A percentile compares a stretch with the other conserved stretches of the same genome.
Evolutionary conservation across 2,797 vertebrate genomes (phyloP).

Genomic region (Xenentodon cancila): DNA sequence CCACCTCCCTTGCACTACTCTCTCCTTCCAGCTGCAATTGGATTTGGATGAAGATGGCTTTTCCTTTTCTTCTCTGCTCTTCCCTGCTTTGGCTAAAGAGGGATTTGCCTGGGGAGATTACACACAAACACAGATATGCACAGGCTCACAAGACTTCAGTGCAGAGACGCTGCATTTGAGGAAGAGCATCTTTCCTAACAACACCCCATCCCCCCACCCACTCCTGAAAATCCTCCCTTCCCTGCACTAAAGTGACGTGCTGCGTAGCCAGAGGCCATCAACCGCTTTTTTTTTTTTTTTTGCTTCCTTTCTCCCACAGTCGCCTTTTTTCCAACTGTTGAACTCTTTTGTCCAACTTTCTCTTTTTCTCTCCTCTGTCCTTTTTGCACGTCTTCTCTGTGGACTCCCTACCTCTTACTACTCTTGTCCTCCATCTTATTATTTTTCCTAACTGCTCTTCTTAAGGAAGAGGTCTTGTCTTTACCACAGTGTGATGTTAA

Average conservation of each 20-base stretch:
- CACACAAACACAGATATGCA: slow-evolving; percentile 49
- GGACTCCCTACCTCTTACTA: slow-evolving; percentile 11
- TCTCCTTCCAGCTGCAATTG: slow-evolving; percentile 82
- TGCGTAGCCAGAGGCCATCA: slow-evolving; percentile 74
- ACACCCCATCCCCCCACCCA: slow-evolving; percentile 29
- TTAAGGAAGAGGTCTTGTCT: slow-evolving; percentile 44
- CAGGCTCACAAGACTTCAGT: slow-evolving; percentile 50
- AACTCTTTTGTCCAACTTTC: slow-evolving; percentile 33
- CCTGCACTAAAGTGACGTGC: slow-evolving; percentile 53
- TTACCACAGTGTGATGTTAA: slow-evolving; percentile 47
- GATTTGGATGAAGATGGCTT: slow-evolving; percentile 88
- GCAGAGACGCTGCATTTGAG: slow-evolving; percentile 73
- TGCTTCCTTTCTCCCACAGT: slow-evolving; percentile 51
- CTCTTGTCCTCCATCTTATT: slow-evolving; percentile 20
- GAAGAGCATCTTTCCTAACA: slow-evolving; percentile 79
- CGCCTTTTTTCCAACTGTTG: slow-evolving; percentile 19
- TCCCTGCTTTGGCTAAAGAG: slow-evolving; percentile 82
- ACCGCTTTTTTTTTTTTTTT: slow-evolving; percentile 56
- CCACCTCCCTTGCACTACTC: slow-evolving; percentile 63
- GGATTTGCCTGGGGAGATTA: slow-evolving; percentile 85
- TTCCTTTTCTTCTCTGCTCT: slow-evolving; percentile 84
- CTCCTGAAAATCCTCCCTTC: slow-evolving; percentile 3
- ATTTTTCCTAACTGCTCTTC: slow-evolving; percentile 37
- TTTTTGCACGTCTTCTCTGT: slow-evolving; percentile 7
- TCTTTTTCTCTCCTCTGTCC: slow-evolving; percentile 5